Conservation (phyloP, 2,797 vertebrate species). For the Aldrovandia affinis region DNA sequence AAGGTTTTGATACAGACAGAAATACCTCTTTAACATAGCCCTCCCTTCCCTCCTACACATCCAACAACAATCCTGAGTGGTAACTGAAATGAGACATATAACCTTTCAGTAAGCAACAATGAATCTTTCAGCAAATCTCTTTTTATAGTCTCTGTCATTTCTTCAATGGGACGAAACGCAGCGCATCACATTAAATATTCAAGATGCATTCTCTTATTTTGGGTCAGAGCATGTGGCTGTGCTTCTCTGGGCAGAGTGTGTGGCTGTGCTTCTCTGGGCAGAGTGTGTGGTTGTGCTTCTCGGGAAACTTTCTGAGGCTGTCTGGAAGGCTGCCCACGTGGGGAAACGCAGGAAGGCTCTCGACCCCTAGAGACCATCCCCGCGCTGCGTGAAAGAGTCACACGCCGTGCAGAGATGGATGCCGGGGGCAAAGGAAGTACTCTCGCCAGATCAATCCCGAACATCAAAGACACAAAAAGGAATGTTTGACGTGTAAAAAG, state of each 20-base stretch:
- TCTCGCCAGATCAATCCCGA: slow-evolving; percentile 48
- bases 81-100: slow-evolving; percentile 32
- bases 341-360: slow-evolving; percentile 11
- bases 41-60: slow-evolving; percentile 29
- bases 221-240: too few species aligned
- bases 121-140: slow-evolving; percentile 51
- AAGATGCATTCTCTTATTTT: slow-evolving; percentile 49
- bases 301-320: slow-evolving; percentile 30
- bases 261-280: too few species aligned
- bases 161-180: slow-evolving; percentile 43
- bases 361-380: slow-evolving; percentile 47
- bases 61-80: slow-evolving; percentile 33
- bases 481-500: slow-evolving; percentile 47
- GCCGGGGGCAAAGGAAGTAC: slow-evolving; percentile 47
- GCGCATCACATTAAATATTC: slow-evolving; percentile 53
- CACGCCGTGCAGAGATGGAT: slow-evolving; percentile 43
- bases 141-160: slow-evolving; percentile 51
- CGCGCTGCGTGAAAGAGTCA: slow-evolving; percentile 50
- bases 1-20: slow-evolving; percentile 39
- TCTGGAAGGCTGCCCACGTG: slow-evolving; percentile 28
- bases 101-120: slow-evolving; percentile 42
- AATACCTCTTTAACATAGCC: slow-evolving; percentile 34
- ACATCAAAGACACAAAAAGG: slow-evolving; percentile 50
- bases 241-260: too few species aligned
- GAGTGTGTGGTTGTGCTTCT: slow-evolving; percentile 24